A percentile compares a stretch with the other conserved stretches of the same genome.
Evolutionary conservation across 2,797 vertebrate species (phyloP).

Genomic region (Syngnathus acus): DNA sequence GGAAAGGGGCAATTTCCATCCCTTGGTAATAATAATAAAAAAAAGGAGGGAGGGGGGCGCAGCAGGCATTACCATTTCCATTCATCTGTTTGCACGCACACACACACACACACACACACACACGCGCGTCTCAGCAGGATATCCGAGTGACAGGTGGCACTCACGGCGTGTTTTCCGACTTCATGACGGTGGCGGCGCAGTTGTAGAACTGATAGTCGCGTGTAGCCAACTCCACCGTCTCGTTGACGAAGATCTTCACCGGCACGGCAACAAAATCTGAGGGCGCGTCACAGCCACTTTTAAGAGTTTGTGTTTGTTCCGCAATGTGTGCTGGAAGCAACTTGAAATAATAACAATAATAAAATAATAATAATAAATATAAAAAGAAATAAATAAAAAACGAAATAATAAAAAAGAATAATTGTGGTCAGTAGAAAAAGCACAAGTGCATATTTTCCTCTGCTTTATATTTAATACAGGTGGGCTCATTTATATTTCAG

Average conservation of each 20-base stretch:
- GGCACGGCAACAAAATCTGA: constrained; percentile 84
- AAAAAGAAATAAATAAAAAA: too few relatives aligned
- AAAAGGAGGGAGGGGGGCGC: constrained; percentile 48
- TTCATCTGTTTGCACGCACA: constrained; percentile 44
- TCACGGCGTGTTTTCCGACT: constrained; percentile 87
- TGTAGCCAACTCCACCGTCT: constrained; percentile 74
- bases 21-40: constrained; percentile 44
- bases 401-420: background rate
- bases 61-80: constrained; percentile 47
- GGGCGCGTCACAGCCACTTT: background rate
- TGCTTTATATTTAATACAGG: constrained; percentile 5
- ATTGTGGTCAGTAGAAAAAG: background rate
- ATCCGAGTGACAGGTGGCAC: constrained; percentile 42
- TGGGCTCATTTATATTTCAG: constrained; percentile 4
- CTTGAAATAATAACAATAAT: too few relatives aligned
- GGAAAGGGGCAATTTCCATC: constrained; percentile 72
- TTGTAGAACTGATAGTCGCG: constrained; percentile 89
- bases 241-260: constrained; percentile 66
- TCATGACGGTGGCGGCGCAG: constrained; percentile 83
- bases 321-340: too few relatives aligned
- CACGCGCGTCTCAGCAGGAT: background rate
- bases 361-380: too few relatives aligned
- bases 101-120: background rate
- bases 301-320: too few relatives aligned
- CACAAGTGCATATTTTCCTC: background rate